Evolutionary conservation across 2,888 invertebrate genomes (phyloP), one percentile per base, ranked within the genome.

Genomic region (Mythimna pallens): DNA sequence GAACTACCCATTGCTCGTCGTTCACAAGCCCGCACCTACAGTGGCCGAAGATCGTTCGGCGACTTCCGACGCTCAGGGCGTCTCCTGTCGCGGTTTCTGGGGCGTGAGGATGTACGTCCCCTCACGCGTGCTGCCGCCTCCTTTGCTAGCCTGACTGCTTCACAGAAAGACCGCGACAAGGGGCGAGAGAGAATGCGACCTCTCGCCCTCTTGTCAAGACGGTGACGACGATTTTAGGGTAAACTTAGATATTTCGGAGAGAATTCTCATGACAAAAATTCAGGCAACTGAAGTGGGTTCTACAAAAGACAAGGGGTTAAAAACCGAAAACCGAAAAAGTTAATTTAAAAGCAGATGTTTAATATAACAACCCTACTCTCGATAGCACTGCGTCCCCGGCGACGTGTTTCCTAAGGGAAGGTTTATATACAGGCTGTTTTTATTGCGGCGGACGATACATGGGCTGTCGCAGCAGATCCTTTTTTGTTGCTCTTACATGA

Each of bases 401-500:
- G 80, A 67, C 72, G 54, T 57, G 66, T 80, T 76, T 76, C 73
- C 76, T 81, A 72, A 76, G 83, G 82, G 86, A 72, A 81, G 81
- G 84, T 89, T 81, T 86, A 88, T 86, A 88, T 87, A 88, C 82
- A 47, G 69, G 80, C 81, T 84, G 86, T 86, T 88, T 91, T 91
- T 92, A 84, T 86, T 86, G 80, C 78, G 71, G 75, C 36, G 66
- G 77, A 81, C 88, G 86, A 86, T 85, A 88, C 86, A 82, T 66
- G 79, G 81, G 76, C 85, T 86, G 83, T 86, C 87, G 65, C 47
- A 55, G 76, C 78, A 73, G 69, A 75, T 58, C 65, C 72, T 75
- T 83, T 86, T 87, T 87, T 86, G 80, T 80, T 63, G 58, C n/a
- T 65, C 43, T 34, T 62, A 65, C 78, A 77, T 82, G 73, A 81